Evolutionary conservation across 1,140 invertebrate genomes (phyloP), one percentile per base, ranked within the genome.

Genomic region (Megalopta genalis): DNA sequence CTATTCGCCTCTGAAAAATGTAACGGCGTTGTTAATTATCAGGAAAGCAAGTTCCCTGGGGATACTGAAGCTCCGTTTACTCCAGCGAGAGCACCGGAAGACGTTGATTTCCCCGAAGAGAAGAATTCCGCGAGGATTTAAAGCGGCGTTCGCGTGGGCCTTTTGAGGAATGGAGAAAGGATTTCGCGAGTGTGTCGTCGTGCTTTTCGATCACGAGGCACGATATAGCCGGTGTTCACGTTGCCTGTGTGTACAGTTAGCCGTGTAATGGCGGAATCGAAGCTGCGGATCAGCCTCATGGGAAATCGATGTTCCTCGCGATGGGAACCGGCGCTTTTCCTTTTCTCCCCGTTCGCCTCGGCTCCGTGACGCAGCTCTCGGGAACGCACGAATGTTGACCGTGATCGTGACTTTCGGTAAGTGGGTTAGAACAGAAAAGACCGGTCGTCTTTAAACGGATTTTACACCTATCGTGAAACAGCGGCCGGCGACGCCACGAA

Each of bases 321-420:
- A 49, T 42, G 75, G 39, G 65, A 60, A 69, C 59, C 27, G 60
- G 37, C 27, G 60, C 27, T 60, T 77, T 46, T 69, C 32, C 65
- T 69, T 23, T 37, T 10, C 63, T 16, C 25, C 9, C 39, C 52
- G 70, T 70, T 64, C 37, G 52, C 32, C 32, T 71, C 9, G 3
- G 23, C 39, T 54, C 81, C 82, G 69, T 80, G 72, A 84, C 82
- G 57, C 77, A 59, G 46, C 57, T 57, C 46, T 72, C 21, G 62
- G 49, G 77, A 84, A 75, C 76, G 84, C 39, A 72, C 71, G 72
- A 77, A 78, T 78, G 68, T 76, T 77, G 84, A 74, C 80, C 84
- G 81, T 83, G 85, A 86, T 86, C 85, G 85, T 86, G 85, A 86
- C 85, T 86, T 72, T 81, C 60, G 69, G 63, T 78, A 86, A 86